Conservation (phyloP, 1,140 invertebrate genomes). For the Brachionus calyciflorus region DNA sequence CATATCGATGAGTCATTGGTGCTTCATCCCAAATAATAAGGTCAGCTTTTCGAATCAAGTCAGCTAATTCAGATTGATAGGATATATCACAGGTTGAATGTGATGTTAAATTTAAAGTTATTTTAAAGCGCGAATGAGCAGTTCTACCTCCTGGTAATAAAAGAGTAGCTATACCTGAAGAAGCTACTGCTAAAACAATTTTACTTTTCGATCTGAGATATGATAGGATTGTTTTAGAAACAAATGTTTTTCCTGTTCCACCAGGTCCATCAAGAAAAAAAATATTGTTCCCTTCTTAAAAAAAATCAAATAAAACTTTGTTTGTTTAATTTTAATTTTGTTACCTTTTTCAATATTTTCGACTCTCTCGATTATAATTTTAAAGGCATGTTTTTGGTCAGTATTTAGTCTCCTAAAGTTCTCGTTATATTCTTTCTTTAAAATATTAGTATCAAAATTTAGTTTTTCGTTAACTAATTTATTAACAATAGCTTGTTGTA, state of each 20-base stretch:
- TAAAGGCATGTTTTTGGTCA: too few relatives aligned
- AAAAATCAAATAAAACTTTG: background rate
- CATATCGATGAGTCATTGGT: constrained; percentile 49
- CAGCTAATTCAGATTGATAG: constrained; percentile 49
- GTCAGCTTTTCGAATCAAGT: constrained; percentile 45
- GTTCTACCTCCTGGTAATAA: constrained; percentile 62
- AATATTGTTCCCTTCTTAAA: background rate
- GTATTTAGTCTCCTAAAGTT: too few relatives aligned
- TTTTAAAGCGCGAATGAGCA: constrained; percentile 62
- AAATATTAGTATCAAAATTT: background rate
- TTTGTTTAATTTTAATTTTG: background rate
- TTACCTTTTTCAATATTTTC: background rate
- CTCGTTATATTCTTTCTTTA: background rate
- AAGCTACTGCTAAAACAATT: constrained; percentile 61
- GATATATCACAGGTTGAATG: constrained; percentile 56
- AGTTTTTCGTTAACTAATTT: background rate
- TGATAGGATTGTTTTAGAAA: constrained; percentile 50
- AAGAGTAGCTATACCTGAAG: constrained; percentile 64
- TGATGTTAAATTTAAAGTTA: constrained; percentile 55
- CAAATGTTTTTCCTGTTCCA: constrained; percentile 58
- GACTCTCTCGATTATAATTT: background rate
- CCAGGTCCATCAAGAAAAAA: constrained; percentile 52
- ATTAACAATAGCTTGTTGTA: background rate
- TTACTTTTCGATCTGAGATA: background rate
- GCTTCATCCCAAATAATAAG: constrained; percentile 53